Conservation (phyloP, 2,888 invertebrate genomes). For the Clitarchus hookeri region DNA sequence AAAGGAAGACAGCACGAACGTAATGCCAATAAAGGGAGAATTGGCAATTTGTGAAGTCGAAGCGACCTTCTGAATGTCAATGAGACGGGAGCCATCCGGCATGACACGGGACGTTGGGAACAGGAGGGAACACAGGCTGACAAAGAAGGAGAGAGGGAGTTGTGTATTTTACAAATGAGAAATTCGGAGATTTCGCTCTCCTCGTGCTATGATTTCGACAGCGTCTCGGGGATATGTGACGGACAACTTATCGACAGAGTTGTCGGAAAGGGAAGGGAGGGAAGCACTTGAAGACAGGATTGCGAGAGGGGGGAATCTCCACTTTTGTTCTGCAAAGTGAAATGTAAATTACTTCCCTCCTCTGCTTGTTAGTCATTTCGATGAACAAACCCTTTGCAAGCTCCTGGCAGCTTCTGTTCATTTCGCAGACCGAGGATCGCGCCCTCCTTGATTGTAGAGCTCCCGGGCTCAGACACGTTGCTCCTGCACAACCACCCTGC, state of each 20-base stretch:
- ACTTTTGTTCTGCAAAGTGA: conserved; percentile 17
- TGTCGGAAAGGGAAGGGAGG: background rate
- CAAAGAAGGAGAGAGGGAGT: background rate
- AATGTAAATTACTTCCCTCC: conserved; percentile 20
- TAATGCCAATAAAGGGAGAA: background rate
- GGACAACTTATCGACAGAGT: background rate
- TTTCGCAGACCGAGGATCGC: background rate
- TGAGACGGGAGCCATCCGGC: background rate
- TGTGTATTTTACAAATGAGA: conserved; percentile 14
- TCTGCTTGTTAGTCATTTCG: background rate
- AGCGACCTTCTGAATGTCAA: background rate
- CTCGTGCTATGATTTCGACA: background rate
- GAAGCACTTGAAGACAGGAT: background rate
- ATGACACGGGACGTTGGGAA: background rate
- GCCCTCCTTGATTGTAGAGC: background rate
- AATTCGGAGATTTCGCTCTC: background rate
- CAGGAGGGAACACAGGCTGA: background rate
- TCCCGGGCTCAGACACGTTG: background rate
- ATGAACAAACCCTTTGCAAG: background rate
- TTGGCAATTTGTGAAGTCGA: background rate
- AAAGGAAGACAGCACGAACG: background rate
- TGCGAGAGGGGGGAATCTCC: background rate
- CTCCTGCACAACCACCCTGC: background rate
- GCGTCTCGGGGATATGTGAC: background rate
- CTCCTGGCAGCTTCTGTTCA: background rate